Conservation (phyloP, 2,113 vertebrate genomes). For the Gambusia affinis region DNA sequence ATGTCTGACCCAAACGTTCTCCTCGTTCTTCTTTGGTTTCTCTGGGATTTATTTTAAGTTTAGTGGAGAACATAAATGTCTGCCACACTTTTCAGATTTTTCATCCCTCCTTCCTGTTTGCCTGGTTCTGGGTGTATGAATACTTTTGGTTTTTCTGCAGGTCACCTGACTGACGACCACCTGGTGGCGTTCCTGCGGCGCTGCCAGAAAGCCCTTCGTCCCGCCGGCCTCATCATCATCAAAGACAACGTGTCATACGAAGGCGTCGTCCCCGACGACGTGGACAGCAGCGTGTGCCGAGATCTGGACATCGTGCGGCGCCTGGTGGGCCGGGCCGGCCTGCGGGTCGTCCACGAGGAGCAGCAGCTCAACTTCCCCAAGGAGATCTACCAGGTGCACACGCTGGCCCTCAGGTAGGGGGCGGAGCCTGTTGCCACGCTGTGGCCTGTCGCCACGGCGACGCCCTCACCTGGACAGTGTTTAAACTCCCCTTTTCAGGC, state of each 20-base stretch:
- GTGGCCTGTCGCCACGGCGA: neutral
- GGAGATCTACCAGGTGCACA: slow-evolving; percentile 96
- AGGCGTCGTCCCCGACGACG: slow-evolving; percentile 92
- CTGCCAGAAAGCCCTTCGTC: slow-evolving; percentile 84
- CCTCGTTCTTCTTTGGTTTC: too few relatives aligned
- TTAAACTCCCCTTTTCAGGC: too few relatives aligned
- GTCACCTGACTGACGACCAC: slow-evolving; percentile 92
- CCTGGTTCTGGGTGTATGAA: too few relatives aligned
- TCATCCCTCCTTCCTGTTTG: too few relatives aligned
- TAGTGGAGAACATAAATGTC: too few relatives aligned
- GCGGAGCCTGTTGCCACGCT: too few relatives aligned
- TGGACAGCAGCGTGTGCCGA: slow-evolving; percentile 97
- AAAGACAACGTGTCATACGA: slow-evolving; percentile 98
- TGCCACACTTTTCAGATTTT: too few relatives aligned
- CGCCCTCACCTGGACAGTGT: too few relatives aligned
- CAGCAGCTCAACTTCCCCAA: slow-evolving; percentile 92
- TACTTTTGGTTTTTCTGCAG: slow-evolving; percentile 59
- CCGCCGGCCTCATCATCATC: slow-evolving; percentile 89
- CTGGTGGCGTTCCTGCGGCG: slow-evolving; percentile 89
- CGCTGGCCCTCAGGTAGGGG: slow-evolving; percentile 89
- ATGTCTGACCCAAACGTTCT: too few relatives aligned
- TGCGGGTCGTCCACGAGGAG: slow-evolving; percentile 86
- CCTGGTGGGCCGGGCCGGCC: slow-evolving; percentile 84
- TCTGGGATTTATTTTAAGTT: too few relatives aligned
- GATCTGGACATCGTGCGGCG: slow-evolving; percentile 83